These are phyloP conservation scores for Amazona finschi DNA, from an alignment of 2,797 vertebrate species.

Conservation along the genomic window DNA sequence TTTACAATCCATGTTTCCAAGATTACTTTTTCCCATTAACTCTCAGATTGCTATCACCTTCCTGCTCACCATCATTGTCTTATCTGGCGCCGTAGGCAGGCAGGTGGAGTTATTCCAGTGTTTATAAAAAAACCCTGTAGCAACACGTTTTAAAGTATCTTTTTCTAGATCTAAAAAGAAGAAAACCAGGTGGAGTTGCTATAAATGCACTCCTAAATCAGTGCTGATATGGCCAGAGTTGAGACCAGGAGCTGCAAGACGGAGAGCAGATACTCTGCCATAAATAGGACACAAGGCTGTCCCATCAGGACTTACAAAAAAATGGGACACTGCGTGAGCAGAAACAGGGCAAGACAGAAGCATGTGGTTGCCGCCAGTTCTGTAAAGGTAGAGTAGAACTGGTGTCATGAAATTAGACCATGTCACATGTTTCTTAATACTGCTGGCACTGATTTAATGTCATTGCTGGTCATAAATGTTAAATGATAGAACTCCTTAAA, in stretches of 20 bases:
- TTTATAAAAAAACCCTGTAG: neutral
- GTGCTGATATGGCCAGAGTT: fast-evolving
- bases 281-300: fast-evolving
- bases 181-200: neutral
- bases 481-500: too few species aligned
- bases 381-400: neutral
- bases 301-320: neutral
- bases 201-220: neutral
- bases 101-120: neutral
- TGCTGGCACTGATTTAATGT: neutral
- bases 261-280: neutral
- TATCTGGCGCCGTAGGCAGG: neutral
- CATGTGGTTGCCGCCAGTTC: fast-evolving
- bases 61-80: neutral
- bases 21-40: neutral
- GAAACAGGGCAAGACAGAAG: neutral
- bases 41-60: neutral
- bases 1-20: neutral
- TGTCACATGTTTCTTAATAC: neutral
- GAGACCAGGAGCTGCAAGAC: neutral
- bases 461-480: neutral
- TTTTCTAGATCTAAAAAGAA: neutral
- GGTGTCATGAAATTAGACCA: neutral
- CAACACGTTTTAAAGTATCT: neutral
- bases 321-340: fast-evolving